A percentile compares a stretch with the other conserved stretches of the same genome.
phyloP scores from a whole-genome alignment of 2,113 vertebrate genomes.

The Sorex araneus region DNA sequence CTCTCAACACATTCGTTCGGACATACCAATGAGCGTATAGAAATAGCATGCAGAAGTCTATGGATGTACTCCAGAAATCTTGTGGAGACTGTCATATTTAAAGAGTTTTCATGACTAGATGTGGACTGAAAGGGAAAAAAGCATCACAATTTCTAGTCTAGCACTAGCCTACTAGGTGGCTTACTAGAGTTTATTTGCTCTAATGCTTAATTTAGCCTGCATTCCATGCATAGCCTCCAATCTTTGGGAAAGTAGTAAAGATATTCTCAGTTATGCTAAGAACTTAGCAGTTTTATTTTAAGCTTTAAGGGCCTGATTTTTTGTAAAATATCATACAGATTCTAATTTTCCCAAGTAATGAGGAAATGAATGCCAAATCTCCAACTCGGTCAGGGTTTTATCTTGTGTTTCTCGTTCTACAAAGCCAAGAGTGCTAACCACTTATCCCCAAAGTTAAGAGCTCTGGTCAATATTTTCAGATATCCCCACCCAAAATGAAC shows the following conservation, averaged over 20 bases:
- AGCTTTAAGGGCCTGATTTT: neutral
- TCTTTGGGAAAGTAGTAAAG: neutral
- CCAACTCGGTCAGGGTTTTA: neutral
- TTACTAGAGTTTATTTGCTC: neutral
- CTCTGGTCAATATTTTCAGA: neutral
- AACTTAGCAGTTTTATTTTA: neutral
- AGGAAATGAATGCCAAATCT: neutral
- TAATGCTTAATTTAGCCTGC: neutral
- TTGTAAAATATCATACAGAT: neutral
- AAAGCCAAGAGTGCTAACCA: neutral
- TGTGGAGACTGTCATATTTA: neutral
- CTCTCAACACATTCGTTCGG: too few relatives aligned
- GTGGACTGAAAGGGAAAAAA: neutral
- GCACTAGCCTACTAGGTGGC: neutral
- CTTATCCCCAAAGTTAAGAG: neutral
- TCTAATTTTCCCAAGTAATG: neutral
- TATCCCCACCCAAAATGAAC: neutral
- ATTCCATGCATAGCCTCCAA: neutral
- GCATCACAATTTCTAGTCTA: neutral
- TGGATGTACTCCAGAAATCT: too few relatives aligned
- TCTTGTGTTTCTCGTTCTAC: neutral
- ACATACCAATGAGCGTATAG: slow-evolving; percentile 2
- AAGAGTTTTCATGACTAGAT: neutral
- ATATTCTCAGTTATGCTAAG: neutral
- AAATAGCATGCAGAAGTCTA: neutral